A percentile compares a stretch with the other conserved stretches of the same genome.
Evolutionary conservation across 2,888 invertebrate species (phyloP).

Genomic region (Deladenus siricidicola): DNA sequence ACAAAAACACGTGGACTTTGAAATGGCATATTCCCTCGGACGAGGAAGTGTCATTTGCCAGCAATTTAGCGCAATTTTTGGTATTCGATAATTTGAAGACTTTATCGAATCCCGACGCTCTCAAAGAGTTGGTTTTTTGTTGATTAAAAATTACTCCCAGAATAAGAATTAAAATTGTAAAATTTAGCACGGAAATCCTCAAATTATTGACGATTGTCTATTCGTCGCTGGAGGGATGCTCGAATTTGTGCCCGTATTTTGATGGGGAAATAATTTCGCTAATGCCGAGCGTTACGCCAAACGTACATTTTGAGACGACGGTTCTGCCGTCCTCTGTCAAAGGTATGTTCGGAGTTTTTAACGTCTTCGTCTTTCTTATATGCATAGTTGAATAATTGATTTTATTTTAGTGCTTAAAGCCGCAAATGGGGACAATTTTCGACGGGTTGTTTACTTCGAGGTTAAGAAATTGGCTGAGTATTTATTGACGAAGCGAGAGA

Average conservation of each 20-base stretch:
- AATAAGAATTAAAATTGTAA: conserved; percentile 2
- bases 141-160: too few relatives aligned
- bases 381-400: neutral
- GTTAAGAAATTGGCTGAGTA: conserved; percentile 64
- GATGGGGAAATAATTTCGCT: conserved; percentile 59
- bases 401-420: conserved; percentile 60
- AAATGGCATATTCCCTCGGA: conserved; percentile 71
- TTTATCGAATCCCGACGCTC: conserved; percentile 58
- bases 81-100: conserved; percentile 63
- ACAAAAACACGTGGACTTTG: conserved; percentile 64
- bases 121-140: conserved; percentile 33
- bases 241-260: conserved; percentile 66
- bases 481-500: conserved; percentile 65
- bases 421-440: conserved; percentile 66
- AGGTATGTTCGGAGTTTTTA: conserved; percentile 2
- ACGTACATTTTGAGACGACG: conserved; percentile 15
- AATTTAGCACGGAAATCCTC: conserved; percentile 60
- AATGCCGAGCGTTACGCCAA: conserved; percentile 16
- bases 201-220: conserved; percentile 65
- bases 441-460: conserved; percentile 62
- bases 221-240: conserved; percentile 56
- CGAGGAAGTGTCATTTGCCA: conserved; percentile 65
- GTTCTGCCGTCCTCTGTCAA: conserved; percentile 12
- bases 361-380: neutral
- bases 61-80: conserved; percentile 59